Evolutionary conservation across 2,888 invertebrate species (phyloP).

Genomic region (Paralinhomoeus sp.): DNA sequence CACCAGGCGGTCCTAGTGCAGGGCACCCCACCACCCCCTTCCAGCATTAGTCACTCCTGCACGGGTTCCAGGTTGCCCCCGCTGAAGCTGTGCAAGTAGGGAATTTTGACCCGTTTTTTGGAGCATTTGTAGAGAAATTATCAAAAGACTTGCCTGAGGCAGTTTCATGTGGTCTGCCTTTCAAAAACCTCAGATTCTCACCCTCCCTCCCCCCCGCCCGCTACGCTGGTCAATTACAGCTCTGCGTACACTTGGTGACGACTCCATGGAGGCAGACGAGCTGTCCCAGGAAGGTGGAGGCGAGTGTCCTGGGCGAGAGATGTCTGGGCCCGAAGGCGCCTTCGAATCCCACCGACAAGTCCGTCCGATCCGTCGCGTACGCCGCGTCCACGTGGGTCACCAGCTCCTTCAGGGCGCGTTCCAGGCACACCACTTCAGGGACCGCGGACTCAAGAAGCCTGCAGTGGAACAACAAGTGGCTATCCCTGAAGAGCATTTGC

Average conservation of each 20-base stretch:
- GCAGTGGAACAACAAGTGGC: slow-evolving; percentile 7
- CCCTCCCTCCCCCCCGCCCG: too few relatives aligned
- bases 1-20: too few relatives aligned
- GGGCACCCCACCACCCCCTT: too few relatives aligned
- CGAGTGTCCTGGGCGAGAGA: slow-evolving; percentile 75
- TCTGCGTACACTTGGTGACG: slow-evolving; percentile 52
- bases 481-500: not conserved
- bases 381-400: slow-evolving; percentile 56
- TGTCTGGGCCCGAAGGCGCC: slow-evolving; percentile 97
- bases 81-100: too few relatives aligned
- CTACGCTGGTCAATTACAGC: too few relatives aligned
- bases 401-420: slow-evolving; percentile 69
- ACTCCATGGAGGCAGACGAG: slow-evolving; percentile 93
- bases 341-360: slow-evolving; percentile 77
- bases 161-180: too few relatives aligned
- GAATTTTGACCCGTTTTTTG: too few relatives aligned
- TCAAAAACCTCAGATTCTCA: too few relatives aligned
- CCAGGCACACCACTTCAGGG: slow-evolving; percentile 50
- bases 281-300: slow-evolving; percentile 63
- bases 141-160: too few relatives aligned
- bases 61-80: too few relatives aligned
- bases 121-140: too few relatives aligned
- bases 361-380: slow-evolving; percentile 52
- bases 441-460: slow-evolving; percentile 59
- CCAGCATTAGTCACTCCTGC: too few relatives aligned